phyloP scores from a whole-genome alignment of 2,888 invertebrate genomes.

The Pyrrhosoma nymphula region DNA sequence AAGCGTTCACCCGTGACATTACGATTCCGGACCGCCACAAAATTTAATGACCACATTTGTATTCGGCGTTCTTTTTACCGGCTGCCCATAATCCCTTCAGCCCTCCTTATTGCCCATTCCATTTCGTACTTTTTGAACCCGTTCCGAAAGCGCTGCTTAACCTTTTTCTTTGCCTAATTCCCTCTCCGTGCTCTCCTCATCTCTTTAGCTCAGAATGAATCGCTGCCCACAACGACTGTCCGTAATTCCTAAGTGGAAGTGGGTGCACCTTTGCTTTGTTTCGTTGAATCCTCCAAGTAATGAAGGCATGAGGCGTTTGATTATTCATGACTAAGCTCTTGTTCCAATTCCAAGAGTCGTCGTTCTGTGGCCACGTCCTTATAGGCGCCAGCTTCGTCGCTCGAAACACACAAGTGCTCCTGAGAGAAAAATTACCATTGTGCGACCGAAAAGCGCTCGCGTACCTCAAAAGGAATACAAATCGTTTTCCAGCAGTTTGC shows the following conservation, averaged over 20 bases:
- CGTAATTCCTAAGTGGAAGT: background rate
- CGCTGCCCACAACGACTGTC: background rate
- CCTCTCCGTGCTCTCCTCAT: background rate
- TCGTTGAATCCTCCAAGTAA: background rate
- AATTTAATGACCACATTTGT: conserved; percentile 19
- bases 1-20: background rate
- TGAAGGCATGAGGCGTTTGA: background rate
- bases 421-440: background rate
- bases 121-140: background rate
- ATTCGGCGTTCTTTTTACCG: conserved; percentile 20
- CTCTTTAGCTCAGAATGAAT: background rate
- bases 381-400: background rate
- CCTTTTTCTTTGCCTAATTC: background rate
- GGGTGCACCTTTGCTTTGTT: background rate
- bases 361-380: background rate
- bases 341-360: background rate
- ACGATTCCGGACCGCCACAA: background rate
- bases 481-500: background rate
- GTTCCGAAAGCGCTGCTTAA: background rate
- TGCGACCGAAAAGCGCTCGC: background rate
- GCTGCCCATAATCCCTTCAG: background rate
- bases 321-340: conserved; percentile 8
- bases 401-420: background rate
- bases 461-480: background rate
- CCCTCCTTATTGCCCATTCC: background rate